Base-by-base conservation (phyloP, 2,888 invertebrate genomes). In the Meiosimyza decipiens region DNA sequence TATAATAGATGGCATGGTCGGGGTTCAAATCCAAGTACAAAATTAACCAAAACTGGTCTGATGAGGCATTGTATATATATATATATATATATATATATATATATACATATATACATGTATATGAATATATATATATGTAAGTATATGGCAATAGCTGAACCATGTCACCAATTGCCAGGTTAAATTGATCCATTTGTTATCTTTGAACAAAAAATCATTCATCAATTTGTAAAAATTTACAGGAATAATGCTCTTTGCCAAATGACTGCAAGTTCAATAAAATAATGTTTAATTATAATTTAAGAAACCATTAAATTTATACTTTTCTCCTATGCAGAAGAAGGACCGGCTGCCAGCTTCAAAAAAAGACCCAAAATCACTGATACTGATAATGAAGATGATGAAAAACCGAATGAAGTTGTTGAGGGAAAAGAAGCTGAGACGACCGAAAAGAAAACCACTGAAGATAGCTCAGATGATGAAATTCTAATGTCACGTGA, bases 351-450 rank as follows among this genome's bases (percentile, higher is more conserved):
- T 1, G 71, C 77, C 0, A 77, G 73, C 16, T 77, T 80, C 9
- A 82, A 81, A 72, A 82, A 84, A 52, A 89, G 89, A 66, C 88
- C 88, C 9, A 89, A 90, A 78, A 89, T 89, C 16, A 89, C 91
- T 50, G 89, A 89, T 77, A 90, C 91, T 1, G 91, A 91, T 80
- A 90, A 89, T 71, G 90, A 89, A 77, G 89, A 87, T 15, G 87
- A 86, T 64, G 83, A 80, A 18, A 81, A 77, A 54, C 81, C 76
- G 49, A 71, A 77, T 40, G 77, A 74, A 13, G 79, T 75, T 40
- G 80, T 79, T 1, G 80, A 80, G 68, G 77, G 79, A 11, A 77
- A 73, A n/a, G 83, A 68, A 13, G 75, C 71, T 55, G 69, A 75
- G 11, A 18, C 47, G n/a, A 33, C 49, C 3, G 71, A 68, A 16